phyloP scores from a whole-genome alignment of 2,797 vertebrate genomes.

The Lemur catta region DNA sequence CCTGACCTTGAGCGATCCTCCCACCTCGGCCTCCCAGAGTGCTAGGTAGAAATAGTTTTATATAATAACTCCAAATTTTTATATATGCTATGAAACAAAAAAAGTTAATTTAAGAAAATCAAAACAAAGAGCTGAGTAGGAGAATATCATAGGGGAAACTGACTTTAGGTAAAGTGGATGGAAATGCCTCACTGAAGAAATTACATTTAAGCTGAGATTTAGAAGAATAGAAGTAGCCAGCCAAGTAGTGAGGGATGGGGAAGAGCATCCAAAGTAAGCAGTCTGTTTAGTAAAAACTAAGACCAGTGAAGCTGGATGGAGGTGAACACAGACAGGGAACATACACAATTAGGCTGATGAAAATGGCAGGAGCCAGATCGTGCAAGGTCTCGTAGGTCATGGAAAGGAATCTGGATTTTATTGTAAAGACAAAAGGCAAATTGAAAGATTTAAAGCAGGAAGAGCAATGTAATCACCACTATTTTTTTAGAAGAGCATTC shows the following conservation, averaged over 20 bases:
- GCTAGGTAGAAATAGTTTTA: not conserved
- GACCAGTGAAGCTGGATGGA: not conserved
- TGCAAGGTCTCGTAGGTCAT: not conserved
- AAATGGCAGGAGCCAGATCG: not conserved
- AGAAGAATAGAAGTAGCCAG: not conserved
- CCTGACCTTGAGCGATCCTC: too few species aligned
- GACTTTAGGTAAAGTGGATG: not conserved
- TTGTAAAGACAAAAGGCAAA: not conserved
- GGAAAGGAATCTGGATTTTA: not conserved
- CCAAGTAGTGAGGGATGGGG: not conserved
- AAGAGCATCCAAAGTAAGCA: not conserved
- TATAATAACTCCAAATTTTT: not conserved
- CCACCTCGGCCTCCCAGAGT: too few species aligned
- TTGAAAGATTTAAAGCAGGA: not conserved
- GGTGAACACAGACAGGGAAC: not conserved
- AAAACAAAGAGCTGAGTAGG: slow-evolving; percentile 20
- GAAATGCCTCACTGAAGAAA: not conserved
- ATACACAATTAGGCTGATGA: not conserved
- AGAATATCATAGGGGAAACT: not conserved
- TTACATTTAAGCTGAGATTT: not conserved
- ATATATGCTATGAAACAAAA: not conserved
- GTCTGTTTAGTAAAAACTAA: not conserved
- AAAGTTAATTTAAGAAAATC: not conserved
- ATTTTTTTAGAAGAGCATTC: not conserved
- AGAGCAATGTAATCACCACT: not conserved